Base-by-base conservation (phyloP, 2,113 vertebrate genomes). In the Salvelinus namaycush region DNA sequence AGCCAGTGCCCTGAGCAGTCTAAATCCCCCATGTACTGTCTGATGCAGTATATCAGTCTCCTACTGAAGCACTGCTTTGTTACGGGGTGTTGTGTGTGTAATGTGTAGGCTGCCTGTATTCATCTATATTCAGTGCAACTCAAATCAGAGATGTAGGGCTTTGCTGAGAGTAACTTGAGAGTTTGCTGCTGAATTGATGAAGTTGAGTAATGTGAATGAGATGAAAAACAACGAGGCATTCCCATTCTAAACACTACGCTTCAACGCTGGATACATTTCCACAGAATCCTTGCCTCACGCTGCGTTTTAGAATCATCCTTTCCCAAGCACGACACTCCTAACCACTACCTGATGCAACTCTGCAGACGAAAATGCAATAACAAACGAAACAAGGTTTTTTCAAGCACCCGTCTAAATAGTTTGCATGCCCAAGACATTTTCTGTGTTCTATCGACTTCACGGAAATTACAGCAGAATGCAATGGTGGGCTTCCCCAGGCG, bases 271-370 rank as follows among this genome's bases (percentile, higher is more conserved):
- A 91, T 87, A 92, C 90, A 88, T 87, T 78, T 80, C 89, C 89
- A 84, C 78, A 75, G 87, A 85, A 87, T 88, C 87, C 76, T 70
- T 83, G 80, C 86, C 87, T 88, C 85, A 89, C 77, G 84, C 90
- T 87, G 88, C 80, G 87, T 87, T 76, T 91, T 90, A 88, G 86
- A 88, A 90, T 87, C 77, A 31, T 84, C 87, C 88, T 83, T 90
- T 90, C 84, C 85, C 90, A 88, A 87, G 86, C 89, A 78, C 86
- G 84, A 86, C 87, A 83, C 91, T 84, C 84, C 81, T 76, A 68
- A 74, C 78, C 81, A 86, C 83, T 81, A 83, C 77, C 90, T 94
- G 93, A 94, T 93, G 93, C 91, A 94, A 94, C 88, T 80, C 86
- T 86, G 90, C 89, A 79, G 83, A 83, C 76, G 76, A 80, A 89